phyloP scores from a whole-genome alignment of 1,140 invertebrate genomes.

The Brachionus rotundiformis region DNA sequence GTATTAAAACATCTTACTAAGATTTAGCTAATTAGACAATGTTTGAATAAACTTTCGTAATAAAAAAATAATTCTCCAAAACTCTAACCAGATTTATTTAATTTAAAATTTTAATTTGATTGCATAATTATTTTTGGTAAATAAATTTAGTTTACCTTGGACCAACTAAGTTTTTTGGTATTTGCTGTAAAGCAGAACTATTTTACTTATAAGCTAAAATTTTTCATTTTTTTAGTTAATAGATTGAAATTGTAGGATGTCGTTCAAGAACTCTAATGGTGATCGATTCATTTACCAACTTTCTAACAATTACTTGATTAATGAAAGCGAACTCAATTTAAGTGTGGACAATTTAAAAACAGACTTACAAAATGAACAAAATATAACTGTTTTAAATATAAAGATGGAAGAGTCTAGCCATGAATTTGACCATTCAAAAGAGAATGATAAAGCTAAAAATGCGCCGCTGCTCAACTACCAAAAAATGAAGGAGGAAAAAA shows the following conservation, averaged over 20 bases:
- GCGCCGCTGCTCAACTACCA: background rate
- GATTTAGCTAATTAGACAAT: background rate
- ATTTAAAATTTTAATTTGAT: constrained; percentile 2
- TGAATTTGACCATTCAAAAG: background rate
- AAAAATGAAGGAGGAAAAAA: background rate
- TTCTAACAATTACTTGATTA: constrained; percentile 6
- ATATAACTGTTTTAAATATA: constrained; percentile 27
- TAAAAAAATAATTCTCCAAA: background rate
- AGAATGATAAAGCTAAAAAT: background rate
- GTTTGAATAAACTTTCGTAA: background rate
- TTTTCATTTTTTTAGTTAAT: background rate
- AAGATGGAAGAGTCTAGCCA: background rate
- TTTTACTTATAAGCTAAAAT: background rate
- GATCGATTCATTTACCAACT: background rate
- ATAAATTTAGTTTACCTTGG: background rate
- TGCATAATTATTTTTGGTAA: background rate
- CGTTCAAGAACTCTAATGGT: constrained; percentile 1
- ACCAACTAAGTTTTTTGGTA: background rate
- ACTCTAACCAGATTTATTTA: background rate
- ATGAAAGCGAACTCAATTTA: background rate
- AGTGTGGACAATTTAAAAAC: background rate
- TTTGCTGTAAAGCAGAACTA: background rate
- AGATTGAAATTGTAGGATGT: background rate
- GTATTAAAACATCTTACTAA: background rate
- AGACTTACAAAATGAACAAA: background rate